Evolutionary conservation across 2,797 vertebrate species (phyloP).

Genomic region (Microcaecilia unicolor): DNA sequence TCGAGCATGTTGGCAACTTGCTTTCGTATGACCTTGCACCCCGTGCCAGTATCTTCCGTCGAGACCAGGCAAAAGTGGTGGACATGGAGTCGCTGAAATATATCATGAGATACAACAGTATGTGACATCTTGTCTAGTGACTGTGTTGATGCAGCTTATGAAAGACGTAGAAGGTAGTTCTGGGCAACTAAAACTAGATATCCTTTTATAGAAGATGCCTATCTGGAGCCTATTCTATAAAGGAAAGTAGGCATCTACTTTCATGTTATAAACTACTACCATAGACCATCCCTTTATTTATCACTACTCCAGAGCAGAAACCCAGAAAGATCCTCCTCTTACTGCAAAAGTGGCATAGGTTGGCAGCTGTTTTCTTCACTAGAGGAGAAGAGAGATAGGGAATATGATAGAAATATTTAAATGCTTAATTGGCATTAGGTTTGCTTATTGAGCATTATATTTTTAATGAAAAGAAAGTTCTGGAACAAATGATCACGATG

Average conservation of each 20-base stretch:
- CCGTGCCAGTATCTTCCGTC: conserved; percentile 82
- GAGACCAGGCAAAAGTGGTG: conserved; percentile 72
- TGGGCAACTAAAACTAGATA: too few relatives aligned
- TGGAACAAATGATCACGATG: too few relatives aligned
- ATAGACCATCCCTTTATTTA: neutral
- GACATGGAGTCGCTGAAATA: conserved; percentile 69
- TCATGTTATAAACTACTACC: neutral
- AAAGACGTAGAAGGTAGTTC: conserved; percentile 1
- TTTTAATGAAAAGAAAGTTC: too few relatives aligned
- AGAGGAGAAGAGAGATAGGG: too few relatives aligned
- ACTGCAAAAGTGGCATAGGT: neutral
- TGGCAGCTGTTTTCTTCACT: too few relatives aligned
- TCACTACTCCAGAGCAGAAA: neutral
- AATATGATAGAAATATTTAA: too few relatives aligned
- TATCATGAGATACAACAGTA: conserved; percentile 90
- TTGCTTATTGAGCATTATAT: too few relatives aligned
- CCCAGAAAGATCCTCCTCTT: neutral
- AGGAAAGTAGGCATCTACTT: too few relatives aligned
- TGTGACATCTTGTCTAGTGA: conserved; percentile 19
- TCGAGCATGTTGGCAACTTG: conserved; percentile 64
- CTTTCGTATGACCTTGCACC: conserved; percentile 81
- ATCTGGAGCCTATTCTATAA: conserved; percentile 9
- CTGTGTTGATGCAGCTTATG: conserved; percentile 4
- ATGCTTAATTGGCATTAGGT: too few relatives aligned
- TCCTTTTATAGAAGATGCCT: conserved; percentile 10